These are phyloP conservation scores for Trinectes maculatus DNA, from an alignment of 2,113 vertebrate species.

Conservation along the genomic window DNA sequence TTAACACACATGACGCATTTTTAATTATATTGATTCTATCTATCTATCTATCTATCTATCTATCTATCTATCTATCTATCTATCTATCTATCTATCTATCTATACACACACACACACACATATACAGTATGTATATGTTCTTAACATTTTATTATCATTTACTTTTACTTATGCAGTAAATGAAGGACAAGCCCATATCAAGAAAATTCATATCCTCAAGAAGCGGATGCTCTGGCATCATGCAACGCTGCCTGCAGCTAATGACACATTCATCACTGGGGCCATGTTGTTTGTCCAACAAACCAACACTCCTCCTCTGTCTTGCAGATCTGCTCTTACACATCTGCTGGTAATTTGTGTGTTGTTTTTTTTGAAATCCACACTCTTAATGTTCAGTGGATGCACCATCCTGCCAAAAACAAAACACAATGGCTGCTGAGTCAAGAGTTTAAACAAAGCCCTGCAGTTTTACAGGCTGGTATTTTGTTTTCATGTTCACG, in stretches of 20 bases:
- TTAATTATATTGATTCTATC: too few relatives aligned
- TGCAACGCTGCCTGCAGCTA: conserved; percentile 15
- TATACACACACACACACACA: too few relatives aligned
- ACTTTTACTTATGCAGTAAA: conserved; percentile 6
- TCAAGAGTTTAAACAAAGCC: conserved; percentile 37
- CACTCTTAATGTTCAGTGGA: neutral
- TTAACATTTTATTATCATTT: neutral
- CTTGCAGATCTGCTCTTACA: conserved; percentile 1
- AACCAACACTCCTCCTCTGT: neutral
- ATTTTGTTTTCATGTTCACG: conserved; percentile 45
- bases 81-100: too few relatives aligned
- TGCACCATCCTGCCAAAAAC: neutral
- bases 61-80: too few relatives aligned
- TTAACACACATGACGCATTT: too few relatives aligned
- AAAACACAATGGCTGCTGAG: neutral
- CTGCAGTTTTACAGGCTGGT: conserved; percentile 7
- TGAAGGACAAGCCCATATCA: neutral
- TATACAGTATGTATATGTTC: too few relatives aligned
- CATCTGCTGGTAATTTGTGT: neutral
- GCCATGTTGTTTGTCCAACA: conserved; percentile 27
- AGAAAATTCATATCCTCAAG: neutral
- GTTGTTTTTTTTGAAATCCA: neutral
- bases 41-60: too few relatives aligned
- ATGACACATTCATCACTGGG: neutral
- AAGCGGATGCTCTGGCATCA: neutral